Percentiles rank a stretch among this genome's conserved stretches.
phyloP scores from a whole-genome alignment of 1,140 invertebrate species.

The Drosophila littoralis region DNA sequence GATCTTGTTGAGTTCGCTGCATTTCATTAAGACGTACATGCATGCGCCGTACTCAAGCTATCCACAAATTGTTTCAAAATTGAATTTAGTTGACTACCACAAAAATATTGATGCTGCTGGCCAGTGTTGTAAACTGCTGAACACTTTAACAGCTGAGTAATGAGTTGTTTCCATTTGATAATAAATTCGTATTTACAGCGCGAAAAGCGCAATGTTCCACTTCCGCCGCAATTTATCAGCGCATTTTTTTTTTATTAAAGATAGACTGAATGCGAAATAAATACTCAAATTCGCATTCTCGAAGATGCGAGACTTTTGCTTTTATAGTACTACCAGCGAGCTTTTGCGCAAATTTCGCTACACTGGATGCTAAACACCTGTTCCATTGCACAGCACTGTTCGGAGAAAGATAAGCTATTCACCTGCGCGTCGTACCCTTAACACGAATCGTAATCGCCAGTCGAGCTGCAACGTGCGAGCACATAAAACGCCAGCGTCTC shows the following conservation, averaged over 20 bases:
- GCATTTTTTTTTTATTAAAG: too few species aligned
- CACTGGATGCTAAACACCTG: constrained; percentile 24
- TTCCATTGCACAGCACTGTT: constrained; percentile 31
- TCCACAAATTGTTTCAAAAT: constrained; percentile 1
- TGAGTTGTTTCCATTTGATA: not conserved
- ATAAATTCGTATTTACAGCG: not conserved
- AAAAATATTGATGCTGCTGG: constrained; percentile 38
- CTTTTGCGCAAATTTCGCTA: not conserved
- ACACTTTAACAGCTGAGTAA: constrained; percentile 19
- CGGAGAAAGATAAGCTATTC: constrained; percentile 20
- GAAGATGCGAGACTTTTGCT: not conserved
- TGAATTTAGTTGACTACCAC: constrained; percentile 4
- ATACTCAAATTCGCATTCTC: not conserved
- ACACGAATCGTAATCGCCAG: constrained; percentile 27
- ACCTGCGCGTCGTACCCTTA: constrained; percentile 19
- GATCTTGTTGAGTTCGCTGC: constrained; percentile 58
- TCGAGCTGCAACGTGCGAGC: constrained; percentile 33
- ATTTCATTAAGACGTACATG: constrained; percentile 31
- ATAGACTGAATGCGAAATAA: not conserved
- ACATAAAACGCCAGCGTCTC: constrained; percentile 50
- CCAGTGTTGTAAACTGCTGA: constrained; percentile 28
- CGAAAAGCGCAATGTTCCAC: too few species aligned
- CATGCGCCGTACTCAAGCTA: not conserved
- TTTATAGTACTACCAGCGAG: not conserved
- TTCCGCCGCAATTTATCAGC: too few species aligned